A percentile compares a stretch with the other conserved stretches of the same genome.
Conservation (phyloP, 2,888 invertebrate species). For the Lasioglossum pauxillum region DNA sequence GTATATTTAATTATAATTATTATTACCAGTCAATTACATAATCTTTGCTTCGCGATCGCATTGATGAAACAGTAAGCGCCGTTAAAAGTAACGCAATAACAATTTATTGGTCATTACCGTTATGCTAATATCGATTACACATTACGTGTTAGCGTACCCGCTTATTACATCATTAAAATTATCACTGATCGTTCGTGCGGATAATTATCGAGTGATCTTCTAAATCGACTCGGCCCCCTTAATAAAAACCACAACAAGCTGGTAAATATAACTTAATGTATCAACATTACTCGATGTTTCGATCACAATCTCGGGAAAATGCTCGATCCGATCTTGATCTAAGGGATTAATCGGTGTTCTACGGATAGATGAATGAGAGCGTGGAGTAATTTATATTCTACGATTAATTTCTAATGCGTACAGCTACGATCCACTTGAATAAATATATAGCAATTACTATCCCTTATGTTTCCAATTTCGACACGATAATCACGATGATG, state of each 20-base stretch:
- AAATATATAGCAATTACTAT: constrained; percentile 35
- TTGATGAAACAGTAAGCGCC: constrained; percentile 4
- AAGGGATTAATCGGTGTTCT: neutral
- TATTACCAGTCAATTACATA: neutral
- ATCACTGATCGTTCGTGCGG: constrained; percentile 64
- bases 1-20: neutral
- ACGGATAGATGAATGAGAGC: constrained; percentile 15
- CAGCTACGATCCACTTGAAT: constrained; percentile 46
- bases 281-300: neutral
- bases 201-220: constrained; percentile 7
- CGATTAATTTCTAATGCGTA: constrained; percentile 46
- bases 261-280: constrained; percentile 16
- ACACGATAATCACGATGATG: constrained; percentile 29
- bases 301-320: constrained; percentile 6
- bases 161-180: constrained; percentile 61
- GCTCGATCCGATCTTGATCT: neutral
- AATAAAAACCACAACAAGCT: constrained; percentile 10
- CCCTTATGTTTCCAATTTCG: constrained; percentile 13
- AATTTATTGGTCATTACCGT: constrained; percentile 70
- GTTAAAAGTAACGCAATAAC: constrained; percentile 69
- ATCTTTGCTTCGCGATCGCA: neutral
- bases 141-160: constrained; percentile 37
- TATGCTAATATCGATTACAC: constrained; percentile 54
- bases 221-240: neutral
- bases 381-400: constrained; percentile 44